These are phyloP conservation scores for Pipistrellus kuhlii DNA, from an alignment of 2,797 vertebrate genomes.

Conservation along the genomic window DNA sequence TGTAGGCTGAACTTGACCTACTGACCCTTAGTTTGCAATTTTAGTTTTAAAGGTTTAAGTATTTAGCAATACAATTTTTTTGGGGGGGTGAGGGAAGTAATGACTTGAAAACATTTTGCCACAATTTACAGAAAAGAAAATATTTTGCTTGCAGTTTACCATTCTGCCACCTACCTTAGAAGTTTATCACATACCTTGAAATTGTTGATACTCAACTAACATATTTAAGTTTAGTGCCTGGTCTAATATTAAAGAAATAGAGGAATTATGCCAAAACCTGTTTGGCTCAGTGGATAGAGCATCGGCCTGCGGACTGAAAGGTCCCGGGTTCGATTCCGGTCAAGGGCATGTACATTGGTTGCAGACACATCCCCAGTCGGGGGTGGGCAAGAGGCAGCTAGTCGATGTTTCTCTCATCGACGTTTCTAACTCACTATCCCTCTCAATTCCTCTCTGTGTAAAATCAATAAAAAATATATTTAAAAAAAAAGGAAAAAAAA, in stretches of 20 bases:
- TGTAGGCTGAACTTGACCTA: background rate
- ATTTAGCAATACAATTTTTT: background rate
- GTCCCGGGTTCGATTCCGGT: too few relatives aligned
- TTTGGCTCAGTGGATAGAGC: too few relatives aligned
- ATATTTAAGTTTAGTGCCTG: background rate
- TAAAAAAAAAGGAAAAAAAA: too few relatives aligned
- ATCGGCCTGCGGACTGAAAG: too few relatives aligned
- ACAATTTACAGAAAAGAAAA: background rate
- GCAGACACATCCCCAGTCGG: too few relatives aligned
- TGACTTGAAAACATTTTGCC: background rate
- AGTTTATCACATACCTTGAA: background rate
- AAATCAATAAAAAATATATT: too few relatives aligned
- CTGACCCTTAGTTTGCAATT: background rate
- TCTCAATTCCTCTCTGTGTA: too few relatives aligned
- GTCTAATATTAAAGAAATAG: background rate
- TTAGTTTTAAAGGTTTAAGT: background rate
- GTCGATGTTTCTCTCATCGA: too few relatives aligned
- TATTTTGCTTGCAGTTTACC: background rate
- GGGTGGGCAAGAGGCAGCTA: too few relatives aligned
- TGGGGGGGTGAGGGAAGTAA: background rate
- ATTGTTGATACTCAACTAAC: background rate
- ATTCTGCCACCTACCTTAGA: background rate
- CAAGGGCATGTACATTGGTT: too few relatives aligned
- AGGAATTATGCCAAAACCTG: too few relatives aligned
- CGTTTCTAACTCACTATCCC: too few relatives aligned